Conservation (phyloP, 2,888 invertebrate genomes). For the Endotricha flammealis region DNA sequence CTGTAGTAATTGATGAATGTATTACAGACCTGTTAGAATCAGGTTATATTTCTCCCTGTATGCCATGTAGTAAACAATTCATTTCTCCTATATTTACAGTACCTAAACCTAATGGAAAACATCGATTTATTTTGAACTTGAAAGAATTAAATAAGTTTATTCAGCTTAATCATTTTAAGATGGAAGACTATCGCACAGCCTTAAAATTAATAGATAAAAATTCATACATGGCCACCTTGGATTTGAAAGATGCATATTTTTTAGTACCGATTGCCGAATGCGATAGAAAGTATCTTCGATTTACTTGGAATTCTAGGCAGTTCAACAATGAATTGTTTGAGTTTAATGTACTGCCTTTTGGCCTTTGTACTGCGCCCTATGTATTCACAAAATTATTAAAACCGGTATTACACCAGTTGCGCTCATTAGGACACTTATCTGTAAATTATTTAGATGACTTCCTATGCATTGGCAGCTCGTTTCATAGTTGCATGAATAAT, state of each 20-base stretch:
- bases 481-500: background rate
- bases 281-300: background rate
- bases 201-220: slow-evolving; percentile 7
- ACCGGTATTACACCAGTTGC: background rate
- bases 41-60: slow-evolving; percentile 13
- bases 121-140: slow-evolving; percentile 9
- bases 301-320: background rate
- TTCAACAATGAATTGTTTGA: background rate
- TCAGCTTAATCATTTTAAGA: slow-evolving; percentile 10
- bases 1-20: slow-evolving; percentile 5
- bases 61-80: slow-evolving; percentile 11
- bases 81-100: slow-evolving; percentile 18
- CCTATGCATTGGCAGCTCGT: slow-evolving; percentile 4
- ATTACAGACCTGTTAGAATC: slow-evolving; percentile 9
- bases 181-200: slow-evolving; percentile 13
- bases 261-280: background rate
- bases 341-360: slow-evolving; percentile 4
- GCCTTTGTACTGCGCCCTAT: slow-evolving; percentile 8
- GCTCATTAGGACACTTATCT: slow-evolving; percentile 4
- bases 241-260: slow-evolving; percentile 5
- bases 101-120: slow-evolving; percentile 13
- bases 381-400: slow-evolving; percentile 9
- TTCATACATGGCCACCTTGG: slow-evolving; percentile 5
- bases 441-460: slow-evolving; percentile 10
- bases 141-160: slow-evolving; percentile 14